Evolutionary conservation across 2,113 vertebrate genomes (phyloP), one percentile per base, ranked within the genome.

Genomic region (Spilogale gracilis): DNA sequence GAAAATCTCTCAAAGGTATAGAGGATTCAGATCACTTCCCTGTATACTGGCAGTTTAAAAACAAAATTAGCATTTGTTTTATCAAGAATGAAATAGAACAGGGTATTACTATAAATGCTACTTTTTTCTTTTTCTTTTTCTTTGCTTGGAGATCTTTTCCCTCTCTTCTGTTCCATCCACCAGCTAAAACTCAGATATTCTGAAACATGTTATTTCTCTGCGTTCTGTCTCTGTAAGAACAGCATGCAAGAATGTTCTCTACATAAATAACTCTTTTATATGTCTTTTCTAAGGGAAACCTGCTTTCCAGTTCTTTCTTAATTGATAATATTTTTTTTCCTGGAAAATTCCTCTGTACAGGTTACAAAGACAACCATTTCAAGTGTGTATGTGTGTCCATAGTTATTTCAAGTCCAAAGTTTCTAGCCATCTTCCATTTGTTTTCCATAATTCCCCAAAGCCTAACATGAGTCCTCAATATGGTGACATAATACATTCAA

Each of bases 11-110:
- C 97, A 85, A 73, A 96, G 94, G 94, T 97, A 97, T 93, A 92
- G 79, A 50, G 20, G 84, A 96, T 97, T 94, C 20, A 3, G 93
- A 95, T 97, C 94, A 94, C 84, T 98, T 97, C 81, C 63, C 88
- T 91, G 54, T 85, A 60, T 96, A 93, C 78, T 96, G 63, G 84
- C 88, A 97, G 65, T 93, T 96, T 95, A 81, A 97, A 98, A 96
- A 94, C 92, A 98, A 96, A 97, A 97, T 97, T 97, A 96, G 84
- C 97, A 98, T 98, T 96, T 97, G 76, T 97, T 98, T 97, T 95
- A 95, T 94, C 74, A 95, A 95, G 95, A 91, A 84, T 88, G 92
- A 97, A 96, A 38, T 54, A 60, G 9, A 93, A 65, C 80, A 73
- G 58, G 67, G n/a, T 58, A 73, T 67, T 78, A 84, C 69, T 67